Percentiles rank a stretch among this genome's conserved stretches.
Conservation (phyloP, 2,113 vertebrate genomes). For the Entelurus aequoreus region DNA sequence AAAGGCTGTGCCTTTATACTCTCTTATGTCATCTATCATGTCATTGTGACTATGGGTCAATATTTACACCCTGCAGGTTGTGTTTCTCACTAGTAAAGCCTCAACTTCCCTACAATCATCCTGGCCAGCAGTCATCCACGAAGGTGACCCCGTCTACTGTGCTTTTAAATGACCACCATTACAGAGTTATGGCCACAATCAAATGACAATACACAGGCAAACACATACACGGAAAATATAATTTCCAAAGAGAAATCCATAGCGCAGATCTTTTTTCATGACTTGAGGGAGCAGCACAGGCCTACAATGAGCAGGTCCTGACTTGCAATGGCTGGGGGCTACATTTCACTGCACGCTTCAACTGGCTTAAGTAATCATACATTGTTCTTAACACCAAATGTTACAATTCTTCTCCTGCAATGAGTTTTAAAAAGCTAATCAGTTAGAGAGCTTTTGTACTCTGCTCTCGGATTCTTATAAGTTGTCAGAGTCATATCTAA, state of each 20-base stretch:
- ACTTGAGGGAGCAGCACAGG: constrained; percentile 47
- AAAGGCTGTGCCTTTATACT: constrained; percentile 13
- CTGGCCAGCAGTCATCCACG: constrained; percentile 17
- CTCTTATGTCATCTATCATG: neutral
- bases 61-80: constrained; percentile 11
- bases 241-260: neutral
- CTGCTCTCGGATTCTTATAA: constrained; percentile 6
- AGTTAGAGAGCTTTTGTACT: constrained; percentile 14
- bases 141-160: neutral
- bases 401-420: constrained; percentile 6
- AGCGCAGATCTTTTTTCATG: constrained; percentile 40
- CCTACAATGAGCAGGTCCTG: constrained; percentile 44
- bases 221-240: neutral
- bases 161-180: neutral
- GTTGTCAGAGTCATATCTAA: neutral
- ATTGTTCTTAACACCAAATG: constrained; percentile 51
- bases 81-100: constrained; percentile 17
- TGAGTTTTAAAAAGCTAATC: constrained; percentile 11
- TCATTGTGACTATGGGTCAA: constrained; percentile 14
- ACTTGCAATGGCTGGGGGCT: constrained; percentile 64
- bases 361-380: constrained; percentile 58
- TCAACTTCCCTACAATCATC: constrained; percentile 11
- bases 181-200: constrained; percentile 8
- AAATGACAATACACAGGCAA: neutral
- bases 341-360: constrained; percentile 59